A percentile compares a stretch with the other conserved stretches of the same genome.
These are phyloP conservation scores for Lycocorax pyrrhopterus DNA, from an alignment of 2,113 vertebrate genomes.

Conservation along the genomic window DNA sequence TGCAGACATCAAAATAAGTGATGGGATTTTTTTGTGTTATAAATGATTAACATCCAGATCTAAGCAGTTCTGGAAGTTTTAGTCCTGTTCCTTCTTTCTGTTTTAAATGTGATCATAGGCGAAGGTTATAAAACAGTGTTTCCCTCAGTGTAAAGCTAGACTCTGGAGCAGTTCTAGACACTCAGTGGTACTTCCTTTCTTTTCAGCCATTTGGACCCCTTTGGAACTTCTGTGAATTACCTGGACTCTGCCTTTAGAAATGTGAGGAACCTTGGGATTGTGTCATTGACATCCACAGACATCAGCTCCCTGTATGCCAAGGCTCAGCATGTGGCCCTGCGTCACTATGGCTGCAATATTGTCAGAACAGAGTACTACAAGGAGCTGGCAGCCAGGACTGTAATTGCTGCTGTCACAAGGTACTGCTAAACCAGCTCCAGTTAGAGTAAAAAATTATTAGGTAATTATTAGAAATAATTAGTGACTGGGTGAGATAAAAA, in stretches of 20 bases:
- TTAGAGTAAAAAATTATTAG: not conserved
- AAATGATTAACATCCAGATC: not conserved
- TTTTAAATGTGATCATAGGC: not conserved
- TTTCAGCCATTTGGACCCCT: conserved; percentile 92
- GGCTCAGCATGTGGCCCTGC: conserved; percentile 87
- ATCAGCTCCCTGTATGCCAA: conserved; percentile 92
- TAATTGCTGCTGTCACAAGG: conserved; percentile 87
- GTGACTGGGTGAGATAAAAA: not conserved
- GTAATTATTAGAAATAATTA: not conserved
- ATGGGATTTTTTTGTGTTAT: not conserved
- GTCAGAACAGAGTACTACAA: conserved; percentile 94
- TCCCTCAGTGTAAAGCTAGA: not conserved
- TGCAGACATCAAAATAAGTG: not conserved
- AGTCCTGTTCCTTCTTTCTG: not conserved
- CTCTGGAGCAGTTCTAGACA: not conserved
- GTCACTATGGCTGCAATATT: conserved; percentile 90
- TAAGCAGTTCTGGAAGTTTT: not conserved
- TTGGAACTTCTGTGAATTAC: conserved; percentile 91
- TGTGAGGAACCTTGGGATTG: conserved; percentile 89
- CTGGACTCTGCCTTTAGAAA: conserved; percentile 95
- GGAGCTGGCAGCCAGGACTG: conserved; percentile 89
- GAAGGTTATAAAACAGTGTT: not conserved
- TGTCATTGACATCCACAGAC: conserved; percentile 94
- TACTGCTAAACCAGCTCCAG: conserved; percentile 39
- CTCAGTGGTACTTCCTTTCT: not conserved